A percentile compares a stretch with the other conserved stretches of the same genome.
Conservation (phyloP, 2,113 vertebrate genomes). For the Percopsis transmontana region DNA sequence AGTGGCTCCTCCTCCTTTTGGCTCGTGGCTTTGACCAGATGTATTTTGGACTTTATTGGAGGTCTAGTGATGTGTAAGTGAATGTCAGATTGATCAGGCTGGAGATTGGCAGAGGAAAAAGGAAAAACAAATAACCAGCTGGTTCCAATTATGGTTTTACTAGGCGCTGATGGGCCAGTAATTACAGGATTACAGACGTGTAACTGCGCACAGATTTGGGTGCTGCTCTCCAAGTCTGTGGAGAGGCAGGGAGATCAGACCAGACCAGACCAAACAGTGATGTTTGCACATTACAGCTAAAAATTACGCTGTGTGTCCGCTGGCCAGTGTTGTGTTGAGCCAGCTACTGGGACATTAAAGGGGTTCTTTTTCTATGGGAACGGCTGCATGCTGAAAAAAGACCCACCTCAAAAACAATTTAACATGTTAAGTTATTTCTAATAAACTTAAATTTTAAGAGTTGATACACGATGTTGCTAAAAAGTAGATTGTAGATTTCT, state of each 20-base stretch:
- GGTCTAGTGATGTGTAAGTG: conserved; percentile 62
- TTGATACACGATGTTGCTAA: too few species aligned
- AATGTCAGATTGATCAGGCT: conserved; percentile 70
- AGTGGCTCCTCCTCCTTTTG: conserved; percentile 10
- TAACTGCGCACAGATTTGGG: conserved; percentile 73
- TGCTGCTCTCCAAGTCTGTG: conserved; percentile 58
- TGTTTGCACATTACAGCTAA: conserved; percentile 65
- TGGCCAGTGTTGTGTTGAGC: conserved; percentile 52
- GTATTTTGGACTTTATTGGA: conserved; percentile 55
- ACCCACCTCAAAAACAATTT: background rate
- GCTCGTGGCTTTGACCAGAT: conserved; percentile 38
- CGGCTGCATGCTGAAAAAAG: background rate
- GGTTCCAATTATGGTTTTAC: conserved; percentile 79
- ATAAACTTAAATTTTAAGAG: too few species aligned
- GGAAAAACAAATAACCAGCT: conserved; percentile 76
- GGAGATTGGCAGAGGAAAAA: conserved; percentile 59
- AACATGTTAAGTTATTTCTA: background rate
- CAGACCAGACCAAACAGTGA: conserved; percentile 61
- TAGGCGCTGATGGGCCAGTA: conserved; percentile 76
- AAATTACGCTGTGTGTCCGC: conserved; percentile 47
- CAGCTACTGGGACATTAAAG: conserved; percentile 41
- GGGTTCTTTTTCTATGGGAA: conserved; percentile 5
- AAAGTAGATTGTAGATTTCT: too few species aligned
- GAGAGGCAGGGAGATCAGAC: conserved; percentile 54
- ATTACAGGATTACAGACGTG: conserved; percentile 78